phyloP scores from a whole-genome alignment of 2,797 vertebrate genomes.

The Rhinella marina region DNA sequence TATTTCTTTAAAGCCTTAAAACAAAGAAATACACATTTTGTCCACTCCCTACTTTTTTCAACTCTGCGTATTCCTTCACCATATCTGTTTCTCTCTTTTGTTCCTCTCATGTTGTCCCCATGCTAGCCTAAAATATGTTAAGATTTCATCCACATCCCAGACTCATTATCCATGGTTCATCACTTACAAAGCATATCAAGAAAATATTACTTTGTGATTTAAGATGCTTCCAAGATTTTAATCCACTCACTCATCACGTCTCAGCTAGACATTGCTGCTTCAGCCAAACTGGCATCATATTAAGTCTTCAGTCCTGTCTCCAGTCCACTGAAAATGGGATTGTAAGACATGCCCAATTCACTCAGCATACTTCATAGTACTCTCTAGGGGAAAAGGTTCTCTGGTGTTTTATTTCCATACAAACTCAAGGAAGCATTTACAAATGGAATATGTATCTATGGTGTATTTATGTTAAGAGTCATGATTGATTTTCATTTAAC shows the following conservation, averaged over 20 bases:
- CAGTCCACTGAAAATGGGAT: slow-evolving; percentile 6
- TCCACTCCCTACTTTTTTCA: background rate
- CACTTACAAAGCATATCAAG: slow-evolving; percentile 48
- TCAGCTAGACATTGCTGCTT: slow-evolving; percentile 25
- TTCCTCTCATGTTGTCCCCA: slow-evolving; percentile 12
- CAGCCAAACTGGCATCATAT: slow-evolving; percentile 48
- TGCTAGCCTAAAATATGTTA: slow-evolving; percentile 3
- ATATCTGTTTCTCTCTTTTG: background rate
- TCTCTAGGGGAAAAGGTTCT: background rate
- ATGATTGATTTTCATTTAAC: background rate
- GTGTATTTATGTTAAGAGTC: background rate
- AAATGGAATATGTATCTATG: background rate
- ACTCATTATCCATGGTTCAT: slow-evolving; percentile 45
- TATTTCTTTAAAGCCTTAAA: background rate
- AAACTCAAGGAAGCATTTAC: background rate
- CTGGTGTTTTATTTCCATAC: background rate
- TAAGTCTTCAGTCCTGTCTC: slow-evolving; percentile 34
- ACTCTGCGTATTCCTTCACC: background rate
- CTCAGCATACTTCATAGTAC: slow-evolving; percentile 5
- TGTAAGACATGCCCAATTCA: slow-evolving; percentile 17
- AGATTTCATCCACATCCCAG: slow-evolving; percentile 18
- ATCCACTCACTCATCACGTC: slow-evolving; percentile 50
- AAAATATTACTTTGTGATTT: slow-evolving; percentile 42
- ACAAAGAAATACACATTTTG: background rate
- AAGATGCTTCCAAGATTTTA: slow-evolving; percentile 50